Evolutionary conservation across 2,888 invertebrate species (phyloP), one percentile per base, ranked within the genome.

Genomic region (Lissocephala sabroskyi): DNA sequence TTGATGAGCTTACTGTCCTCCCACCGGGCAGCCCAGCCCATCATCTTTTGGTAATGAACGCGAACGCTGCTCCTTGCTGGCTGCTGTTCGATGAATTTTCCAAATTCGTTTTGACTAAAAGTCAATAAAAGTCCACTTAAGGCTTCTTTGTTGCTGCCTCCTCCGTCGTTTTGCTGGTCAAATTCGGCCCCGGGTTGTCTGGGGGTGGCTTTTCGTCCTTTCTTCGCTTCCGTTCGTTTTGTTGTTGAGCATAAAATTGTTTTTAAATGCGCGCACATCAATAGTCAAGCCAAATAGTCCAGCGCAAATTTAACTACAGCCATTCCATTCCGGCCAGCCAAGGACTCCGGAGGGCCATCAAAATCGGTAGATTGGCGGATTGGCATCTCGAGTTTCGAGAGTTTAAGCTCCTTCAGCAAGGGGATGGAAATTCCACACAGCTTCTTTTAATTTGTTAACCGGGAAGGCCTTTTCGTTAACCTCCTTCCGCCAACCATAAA

Each of bases 61-160:
- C 56, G 61, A 63, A 56, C 30, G 35, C 35, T 14, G 23, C 23
- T 23, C 7, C n/a, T 23, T 23, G 4, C 35, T 5, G 9, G 13
- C 9, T 16, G 35, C 67, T 56, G 63, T 74, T 68, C 71, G 70
- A 71, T 71, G 76, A 71, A 71, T 73, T 71, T 73, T 65, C 74
- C 57, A 73, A 71, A 76, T 71, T 71, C 77, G 71, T 74, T 71
- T 68, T 71, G 71, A 77, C 71, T 71, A 74, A 73, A 71, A 71
- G 71, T 71, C 71, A 71, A 71, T 71, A 71, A 71, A 71, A 71
- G 71, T 73, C 71, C 77, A 71, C 71, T 71, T 71, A 71, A 76
- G 71, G 70, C 73, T 66, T 71, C 68, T 75, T 68, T 68, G 68
- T 68, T 71, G 76, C 62, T 49, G 52, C 44, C 47, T n/a, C n/a